Percentiles rank a stretch among this genome's conserved stretches.
Evolutionary conservation across 2,888 invertebrate species (phyloP).

Genomic region (Mylabris sibirica): DNA sequence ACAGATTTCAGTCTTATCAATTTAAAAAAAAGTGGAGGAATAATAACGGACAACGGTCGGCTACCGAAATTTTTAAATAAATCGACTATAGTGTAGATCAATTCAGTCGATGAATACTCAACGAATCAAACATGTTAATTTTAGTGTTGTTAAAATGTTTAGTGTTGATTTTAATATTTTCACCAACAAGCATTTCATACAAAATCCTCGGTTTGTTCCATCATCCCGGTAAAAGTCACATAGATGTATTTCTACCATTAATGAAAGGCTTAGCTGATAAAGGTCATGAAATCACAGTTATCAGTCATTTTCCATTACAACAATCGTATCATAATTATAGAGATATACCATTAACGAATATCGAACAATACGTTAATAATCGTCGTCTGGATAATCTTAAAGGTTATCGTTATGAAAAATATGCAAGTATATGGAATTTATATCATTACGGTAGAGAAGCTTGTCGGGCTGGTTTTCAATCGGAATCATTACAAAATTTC

Average conservation of each 20-base stretch:
- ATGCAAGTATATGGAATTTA: slow-evolving; percentile 22
- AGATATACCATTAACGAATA: background rate
- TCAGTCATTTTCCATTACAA: slow-evolving; percentile 67
- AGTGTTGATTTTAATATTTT: slow-evolving; percentile 48
- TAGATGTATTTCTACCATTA: slow-evolving; percentile 69
- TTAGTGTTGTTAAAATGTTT: background rate
- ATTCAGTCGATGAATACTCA: no score
- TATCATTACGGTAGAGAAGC: slow-evolving; percentile 19
- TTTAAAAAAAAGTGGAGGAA: no score
- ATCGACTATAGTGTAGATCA: no score
- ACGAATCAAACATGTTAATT: background rate
- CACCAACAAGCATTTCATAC: slow-evolving; percentile 46
- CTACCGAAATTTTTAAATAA: no score
- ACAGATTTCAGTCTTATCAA: no score
- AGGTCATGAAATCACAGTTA: slow-evolving; percentile 73
- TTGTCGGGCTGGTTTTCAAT: slow-evolving; percentile 39
- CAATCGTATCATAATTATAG: background rate
- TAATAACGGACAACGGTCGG: no score
- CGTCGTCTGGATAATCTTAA: background rate
- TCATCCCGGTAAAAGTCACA: slow-evolving; percentile 75
- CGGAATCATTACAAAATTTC: slow-evolving; percentile 55
- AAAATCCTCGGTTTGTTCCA: slow-evolving; percentile 72
- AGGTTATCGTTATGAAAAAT: slow-evolving; percentile 27
- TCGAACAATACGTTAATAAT: background rate
- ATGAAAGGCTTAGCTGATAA: slow-evolving; percentile 67